Evolutionary conservation across 2,797 vertebrate species (phyloP).

Genomic region (Sebastes miniatus): DNA sequence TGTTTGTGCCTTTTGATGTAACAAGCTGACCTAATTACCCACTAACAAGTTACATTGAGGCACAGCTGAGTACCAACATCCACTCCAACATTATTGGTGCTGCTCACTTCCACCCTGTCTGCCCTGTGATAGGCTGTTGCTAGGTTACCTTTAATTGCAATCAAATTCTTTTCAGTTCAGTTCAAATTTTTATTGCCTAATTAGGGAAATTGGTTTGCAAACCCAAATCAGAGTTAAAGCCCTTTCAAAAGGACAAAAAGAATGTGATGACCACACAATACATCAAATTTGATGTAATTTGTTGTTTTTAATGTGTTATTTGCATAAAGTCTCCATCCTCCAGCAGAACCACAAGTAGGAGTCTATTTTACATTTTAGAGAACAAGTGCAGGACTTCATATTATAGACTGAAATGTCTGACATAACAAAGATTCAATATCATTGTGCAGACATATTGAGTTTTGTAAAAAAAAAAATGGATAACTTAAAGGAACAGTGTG

Average conservation of each 20-base stretch:
- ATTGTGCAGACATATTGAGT: not conserved
- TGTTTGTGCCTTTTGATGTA: conserved; percentile 63
- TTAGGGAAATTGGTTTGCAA: conserved; percentile 7
- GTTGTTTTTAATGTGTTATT: not conserved
- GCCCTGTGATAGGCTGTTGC: conserved; percentile 33
- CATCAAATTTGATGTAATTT: not conserved
- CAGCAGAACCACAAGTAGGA: not conserved
- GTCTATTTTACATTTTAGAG: not conserved
- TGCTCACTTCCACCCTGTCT: not conserved
- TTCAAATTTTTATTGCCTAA: not conserved
- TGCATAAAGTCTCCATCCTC: not conserved
- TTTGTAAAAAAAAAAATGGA: not conserved
- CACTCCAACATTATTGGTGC: conserved; percentile 36
- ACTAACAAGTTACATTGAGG: conserved; percentile 58
- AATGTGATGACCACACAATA: not conserved
- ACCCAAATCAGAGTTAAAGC: not conserved
- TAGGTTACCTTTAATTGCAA: conserved; percentile 29
- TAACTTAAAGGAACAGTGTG: not conserved
- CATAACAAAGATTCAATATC: not conserved
- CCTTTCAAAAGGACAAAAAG: not conserved
- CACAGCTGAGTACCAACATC: conserved; percentile 62
- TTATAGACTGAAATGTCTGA: not conserved
- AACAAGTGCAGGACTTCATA: not conserved
- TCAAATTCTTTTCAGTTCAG: not conserved
- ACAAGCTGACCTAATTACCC: conserved; percentile 73